These are phyloP conservation scores for Cossypha polioptera DNA, from an alignment of 2,797 vertebrate species.

Conservation along the genomic window DNA sequence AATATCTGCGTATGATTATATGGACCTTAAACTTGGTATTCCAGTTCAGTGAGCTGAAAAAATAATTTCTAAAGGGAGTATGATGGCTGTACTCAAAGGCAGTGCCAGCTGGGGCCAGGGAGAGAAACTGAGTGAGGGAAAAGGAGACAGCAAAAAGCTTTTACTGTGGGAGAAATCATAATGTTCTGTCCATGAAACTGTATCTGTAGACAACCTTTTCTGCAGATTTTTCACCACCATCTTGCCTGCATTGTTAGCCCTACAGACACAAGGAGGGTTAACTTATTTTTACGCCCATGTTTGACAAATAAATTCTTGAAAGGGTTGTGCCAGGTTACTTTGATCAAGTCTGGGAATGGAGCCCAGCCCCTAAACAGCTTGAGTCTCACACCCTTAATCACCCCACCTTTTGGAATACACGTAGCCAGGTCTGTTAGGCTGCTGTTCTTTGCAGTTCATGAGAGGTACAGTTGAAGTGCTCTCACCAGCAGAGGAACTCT, in stretches of 20 bases:
- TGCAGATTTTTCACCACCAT: not conserved
- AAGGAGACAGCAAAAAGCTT: not conserved
- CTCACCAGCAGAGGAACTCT: not conserved
- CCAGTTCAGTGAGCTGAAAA: constrained; percentile 38
- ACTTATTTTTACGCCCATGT: not conserved
- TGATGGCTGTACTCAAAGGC: constrained; percentile 5
- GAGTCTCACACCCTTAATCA: not conserved
- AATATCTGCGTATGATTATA: not conserved
- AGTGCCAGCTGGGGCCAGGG: constrained; percentile 17
- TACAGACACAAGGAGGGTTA: not conserved
- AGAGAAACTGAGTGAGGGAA: not conserved
- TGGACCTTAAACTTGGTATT: constrained; percentile 34
- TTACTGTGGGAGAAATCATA: not conserved
- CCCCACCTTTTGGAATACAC: not conserved
- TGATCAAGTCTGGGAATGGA: not conserved
- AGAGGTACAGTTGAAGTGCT: not conserved
- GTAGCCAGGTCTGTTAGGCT: not conserved
- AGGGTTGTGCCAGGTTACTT: not conserved
- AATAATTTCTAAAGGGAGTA: not conserved
- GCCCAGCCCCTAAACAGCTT: not conserved
- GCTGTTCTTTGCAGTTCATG: not conserved
- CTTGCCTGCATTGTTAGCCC: not conserved
- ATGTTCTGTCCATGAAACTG: not conserved
- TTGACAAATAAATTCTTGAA: not conserved
- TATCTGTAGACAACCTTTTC: not conserved